phyloP scores from a whole-genome alignment of 2,797 vertebrate species.

The Sus cebifrons region DNA sequence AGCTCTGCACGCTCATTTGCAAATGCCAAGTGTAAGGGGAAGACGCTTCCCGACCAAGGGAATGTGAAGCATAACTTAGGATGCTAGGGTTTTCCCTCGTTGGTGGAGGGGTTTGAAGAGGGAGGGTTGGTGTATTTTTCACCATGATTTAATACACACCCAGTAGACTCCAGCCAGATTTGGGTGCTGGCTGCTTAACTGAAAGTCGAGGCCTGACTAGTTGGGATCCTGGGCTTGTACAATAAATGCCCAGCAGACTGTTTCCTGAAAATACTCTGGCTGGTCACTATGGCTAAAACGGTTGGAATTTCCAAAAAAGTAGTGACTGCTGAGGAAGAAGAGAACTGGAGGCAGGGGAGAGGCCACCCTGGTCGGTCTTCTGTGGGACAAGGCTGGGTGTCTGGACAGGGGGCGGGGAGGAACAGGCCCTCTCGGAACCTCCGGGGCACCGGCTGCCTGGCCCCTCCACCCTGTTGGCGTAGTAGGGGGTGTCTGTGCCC shows the following conservation, averaged over 20 bases:
- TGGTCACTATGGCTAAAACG: background rate
- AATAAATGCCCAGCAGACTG: background rate
- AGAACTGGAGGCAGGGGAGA: background rate
- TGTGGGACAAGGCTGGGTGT: too few relatives aligned
- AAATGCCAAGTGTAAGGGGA: background rate
- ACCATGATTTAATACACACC: background rate
- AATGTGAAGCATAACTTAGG: too few relatives aligned
- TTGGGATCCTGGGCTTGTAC: background rate
- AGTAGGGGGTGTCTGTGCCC: background rate
- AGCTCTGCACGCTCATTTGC: fast-evolving
- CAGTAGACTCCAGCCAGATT: background rate
- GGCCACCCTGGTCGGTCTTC: background rate
- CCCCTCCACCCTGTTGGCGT: background rate
- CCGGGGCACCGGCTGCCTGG: background rate
- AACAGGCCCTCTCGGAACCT: background rate
- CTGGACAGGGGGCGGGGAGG: background rate
- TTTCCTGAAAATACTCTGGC: background rate
- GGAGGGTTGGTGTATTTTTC: background rate
- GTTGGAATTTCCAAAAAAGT: background rate
- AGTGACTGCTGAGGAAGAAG: background rate
- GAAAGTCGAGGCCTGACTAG: background rate
- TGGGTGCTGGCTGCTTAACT: background rate
- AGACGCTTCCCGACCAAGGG: too few relatives aligned
- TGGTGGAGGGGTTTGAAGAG: background rate
- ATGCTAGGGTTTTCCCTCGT: background rate